Evolutionary conservation across 2,113 vertebrate species (phyloP).

Genomic region (Shinisaurus crocodilurus): DNA sequence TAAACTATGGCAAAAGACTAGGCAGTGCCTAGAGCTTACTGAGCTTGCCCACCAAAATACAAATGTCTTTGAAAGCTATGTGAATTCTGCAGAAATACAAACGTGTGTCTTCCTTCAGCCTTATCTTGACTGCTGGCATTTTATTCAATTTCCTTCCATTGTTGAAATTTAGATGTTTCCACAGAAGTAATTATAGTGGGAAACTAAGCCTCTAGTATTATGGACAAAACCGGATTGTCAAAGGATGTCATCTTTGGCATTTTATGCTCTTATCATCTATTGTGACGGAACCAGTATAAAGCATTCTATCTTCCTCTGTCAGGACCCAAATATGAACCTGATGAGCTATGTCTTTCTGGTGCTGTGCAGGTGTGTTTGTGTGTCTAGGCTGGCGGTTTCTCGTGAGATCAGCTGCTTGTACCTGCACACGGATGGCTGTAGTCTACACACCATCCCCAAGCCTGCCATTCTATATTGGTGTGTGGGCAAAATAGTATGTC

Average conservation of each 20-base stretch:
- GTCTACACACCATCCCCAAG: neutral
- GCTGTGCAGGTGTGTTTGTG: neutral
- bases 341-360: neutral
- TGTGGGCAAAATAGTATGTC: neutral
- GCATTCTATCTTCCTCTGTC: neutral
- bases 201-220: neutral
- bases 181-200: constrained; percentile 52
- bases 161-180: constrained; percentile 53
- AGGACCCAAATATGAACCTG: neutral
- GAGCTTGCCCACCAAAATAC: constrained; percentile 30
- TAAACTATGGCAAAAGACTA: neutral
- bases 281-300: constrained; percentile 2
- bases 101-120: neutral
- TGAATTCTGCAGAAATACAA: constrained; percentile 43
- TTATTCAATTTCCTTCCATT: constrained; percentile 62
- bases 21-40: neutral
- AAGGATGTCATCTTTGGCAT: constrained; percentile 25
- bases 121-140: constrained; percentile 55
- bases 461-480: neutral
- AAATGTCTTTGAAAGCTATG: constrained; percentile 35
- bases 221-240: constrained; percentile 13
- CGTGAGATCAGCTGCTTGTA: neutral
- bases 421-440: neutral
- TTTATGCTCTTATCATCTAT: constrained; percentile 18
- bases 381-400: neutral